A percentile compares a stretch with the other conserved stretches of the same genome.
Evolutionary conservation across 2,113 vertebrate genomes (phyloP).

Genomic region (Pseudopodoces humilis): DNA sequence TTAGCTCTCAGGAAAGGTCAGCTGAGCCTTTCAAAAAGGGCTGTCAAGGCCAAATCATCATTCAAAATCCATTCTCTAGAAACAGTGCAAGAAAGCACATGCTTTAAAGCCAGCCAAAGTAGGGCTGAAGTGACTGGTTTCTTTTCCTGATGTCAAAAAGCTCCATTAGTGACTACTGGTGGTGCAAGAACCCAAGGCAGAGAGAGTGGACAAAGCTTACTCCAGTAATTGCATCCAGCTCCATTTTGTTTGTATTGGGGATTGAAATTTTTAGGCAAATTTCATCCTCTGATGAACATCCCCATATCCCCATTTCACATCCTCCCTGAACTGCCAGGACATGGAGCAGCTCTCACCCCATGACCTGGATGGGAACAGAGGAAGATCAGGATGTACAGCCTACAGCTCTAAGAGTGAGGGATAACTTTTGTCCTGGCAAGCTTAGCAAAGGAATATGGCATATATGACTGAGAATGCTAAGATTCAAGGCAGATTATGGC

Average conservation of each 20-base stretch:
- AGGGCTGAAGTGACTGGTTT: not conserved
- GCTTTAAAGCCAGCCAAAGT: not conserved
- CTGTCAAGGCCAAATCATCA: not conserved
- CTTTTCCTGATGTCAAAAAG: not conserved
- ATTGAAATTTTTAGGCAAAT: not conserved
- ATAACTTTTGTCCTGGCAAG: not conserved
- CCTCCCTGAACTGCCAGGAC: not conserved
- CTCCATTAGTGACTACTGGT: not conserved
- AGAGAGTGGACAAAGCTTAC: not conserved
- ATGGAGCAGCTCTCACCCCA: rapidly evolving
- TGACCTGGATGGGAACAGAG: rapidly evolving
- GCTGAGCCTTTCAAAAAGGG: not conserved
- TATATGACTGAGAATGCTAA: not conserved
- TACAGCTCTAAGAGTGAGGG: not conserved
- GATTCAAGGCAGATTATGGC: not conserved
- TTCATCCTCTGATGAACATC: not conserved
- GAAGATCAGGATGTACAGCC: not conserved
- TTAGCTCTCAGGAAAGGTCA: not conserved
- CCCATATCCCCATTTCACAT: not conserved
- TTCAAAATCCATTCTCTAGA: not conserved
- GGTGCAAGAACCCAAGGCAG: not conserved
- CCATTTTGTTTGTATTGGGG: not conserved
- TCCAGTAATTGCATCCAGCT: not conserved
- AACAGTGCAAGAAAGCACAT: not conserved
- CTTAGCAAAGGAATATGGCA: not conserved